Percentiles rank a stretch among this genome's conserved stretches.
These are phyloP conservation scores for Noctua janthe DNA, from an alignment of 2,888 invertebrate genomes.

Conservation along the genomic window DNA sequence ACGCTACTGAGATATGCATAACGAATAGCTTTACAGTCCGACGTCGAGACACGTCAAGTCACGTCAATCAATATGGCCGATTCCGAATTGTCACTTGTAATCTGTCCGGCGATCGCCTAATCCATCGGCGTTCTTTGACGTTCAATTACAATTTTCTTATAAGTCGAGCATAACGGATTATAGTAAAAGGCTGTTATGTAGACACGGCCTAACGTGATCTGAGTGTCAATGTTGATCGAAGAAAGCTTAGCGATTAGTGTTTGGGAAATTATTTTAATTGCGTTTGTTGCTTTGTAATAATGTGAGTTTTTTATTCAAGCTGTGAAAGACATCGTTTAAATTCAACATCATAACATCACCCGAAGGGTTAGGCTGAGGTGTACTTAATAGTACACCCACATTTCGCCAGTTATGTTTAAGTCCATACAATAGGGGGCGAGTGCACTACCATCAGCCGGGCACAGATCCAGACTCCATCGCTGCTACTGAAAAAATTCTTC, in stretches of 20 bases:
- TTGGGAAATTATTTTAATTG: slow-evolving; percentile 42
- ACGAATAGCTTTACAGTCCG: slow-evolving; percentile 70
- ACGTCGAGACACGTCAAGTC: slow-evolving; percentile 71
- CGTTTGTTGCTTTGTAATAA: not conserved
- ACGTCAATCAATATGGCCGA: slow-evolving; percentile 79
- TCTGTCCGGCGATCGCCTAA: slow-evolving; percentile 72
- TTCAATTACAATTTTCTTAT: slow-evolving; percentile 87
- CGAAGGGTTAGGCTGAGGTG: too few relatives aligned
- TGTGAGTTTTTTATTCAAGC: not conserved
- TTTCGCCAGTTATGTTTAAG: too few relatives aligned
- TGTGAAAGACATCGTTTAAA: not conserved
- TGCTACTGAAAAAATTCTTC: too few relatives aligned
- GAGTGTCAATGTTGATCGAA: slow-evolving; percentile 73
- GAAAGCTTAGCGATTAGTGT: slow-evolving; percentile 58
- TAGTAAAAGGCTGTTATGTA: slow-evolving; percentile 86
- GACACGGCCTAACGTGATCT: slow-evolving; percentile 80
- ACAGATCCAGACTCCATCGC: too few relatives aligned
- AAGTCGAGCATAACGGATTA: slow-evolving; percentile 82
- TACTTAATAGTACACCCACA: too few relatives aligned
- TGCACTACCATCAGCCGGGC: too few relatives aligned
- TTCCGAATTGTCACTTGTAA: slow-evolving; percentile 81
- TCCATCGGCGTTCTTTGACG: slow-evolving; percentile 82
- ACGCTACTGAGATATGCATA: slow-evolving; percentile 74
- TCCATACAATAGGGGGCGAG: too few relatives aligned
- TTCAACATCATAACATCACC: not conserved